Conservation (phyloP, 2,113 vertebrate genomes). For the Rhinolophus sinicus region DNA sequence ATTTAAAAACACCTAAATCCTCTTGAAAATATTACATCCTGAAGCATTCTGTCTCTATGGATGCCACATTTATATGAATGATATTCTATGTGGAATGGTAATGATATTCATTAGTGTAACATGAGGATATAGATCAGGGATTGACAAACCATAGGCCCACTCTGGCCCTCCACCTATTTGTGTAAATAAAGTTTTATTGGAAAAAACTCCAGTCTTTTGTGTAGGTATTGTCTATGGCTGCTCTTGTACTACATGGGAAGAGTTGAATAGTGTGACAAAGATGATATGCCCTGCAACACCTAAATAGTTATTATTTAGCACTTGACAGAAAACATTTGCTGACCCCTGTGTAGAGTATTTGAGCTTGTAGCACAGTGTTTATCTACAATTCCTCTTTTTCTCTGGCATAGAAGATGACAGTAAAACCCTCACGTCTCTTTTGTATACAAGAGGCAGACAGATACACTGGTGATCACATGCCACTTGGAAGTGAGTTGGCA, state of each 20-base stretch:
- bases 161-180: background rate
- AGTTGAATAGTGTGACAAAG: background rate
- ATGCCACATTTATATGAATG: background rate
- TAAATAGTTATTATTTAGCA: background rate
- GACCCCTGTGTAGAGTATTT: background rate
- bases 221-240: too few species aligned
- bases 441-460: background rate
- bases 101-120: background rate
- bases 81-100: background rate
- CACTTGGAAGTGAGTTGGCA: background rate
- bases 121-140: background rate
- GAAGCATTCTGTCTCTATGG: background rate
- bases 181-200: conserved; percentile 42
- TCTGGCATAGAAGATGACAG: background rate
- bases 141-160: background rate
- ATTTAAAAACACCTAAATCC: background rate
- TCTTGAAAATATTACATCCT: background rate
- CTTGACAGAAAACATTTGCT: background rate
- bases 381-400: background rate
- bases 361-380: background rate
- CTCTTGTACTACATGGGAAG: rapidly evolving
- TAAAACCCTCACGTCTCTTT: background rate
- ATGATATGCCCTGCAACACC: background rate
- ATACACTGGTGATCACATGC: background rate
- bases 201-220: background rate